Base-by-base conservation (phyloP, 53 echinoderm and acorn worm species). In the Arbacia lixula region DNA sequence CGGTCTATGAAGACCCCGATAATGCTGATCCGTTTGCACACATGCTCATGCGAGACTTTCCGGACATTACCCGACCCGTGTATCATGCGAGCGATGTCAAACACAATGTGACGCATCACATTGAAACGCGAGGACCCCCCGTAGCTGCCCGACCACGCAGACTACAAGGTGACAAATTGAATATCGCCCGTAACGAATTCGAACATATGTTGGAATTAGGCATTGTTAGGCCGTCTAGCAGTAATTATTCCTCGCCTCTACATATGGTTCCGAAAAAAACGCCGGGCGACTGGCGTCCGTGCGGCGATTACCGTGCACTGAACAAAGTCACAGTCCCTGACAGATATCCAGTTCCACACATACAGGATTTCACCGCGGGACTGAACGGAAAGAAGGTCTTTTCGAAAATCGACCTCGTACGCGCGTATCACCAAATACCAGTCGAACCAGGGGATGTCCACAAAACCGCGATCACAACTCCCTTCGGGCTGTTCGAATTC, bases 401-500 rank as follows among this genome's bases (percentile, higher is more conserved):
- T 53, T 76, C 76, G 0, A 72, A 72, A 12, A 52, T 84, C 10
- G 86, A 86, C 30, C 42, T 86, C 6, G 75, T 86, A 28, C 43
- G 63, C 4, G 74, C 75, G 4, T 74, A 86, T 36, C 86, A 72
- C 30, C 86, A 86, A 35, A 74, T 74, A 28, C 86, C 86, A 2
- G 75, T 86, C 1, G 86, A 50, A 30, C 86, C 86, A 6, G 8
- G 39, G 4, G n/a, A n/a, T n/a, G n/a, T n/a, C n/a, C n/a, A n/a
- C n/a, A n/a, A n/a, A n/a, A n/a, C n/a, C n/a, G n/a, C n/a, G n/a
- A n/a, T n/a, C n/a, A n/a, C n/a, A n/a, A 90, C 83, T 2, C 90
- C 86, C 17, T 91, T 88, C 32, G 81, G 85, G 24, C 49, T 88
- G 21, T 91, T 58, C 32, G 87, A 91, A 60, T 91, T 88, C 68